Conservation (phyloP, 2,113 vertebrate species). For the Prunella fulvescens region DNA sequence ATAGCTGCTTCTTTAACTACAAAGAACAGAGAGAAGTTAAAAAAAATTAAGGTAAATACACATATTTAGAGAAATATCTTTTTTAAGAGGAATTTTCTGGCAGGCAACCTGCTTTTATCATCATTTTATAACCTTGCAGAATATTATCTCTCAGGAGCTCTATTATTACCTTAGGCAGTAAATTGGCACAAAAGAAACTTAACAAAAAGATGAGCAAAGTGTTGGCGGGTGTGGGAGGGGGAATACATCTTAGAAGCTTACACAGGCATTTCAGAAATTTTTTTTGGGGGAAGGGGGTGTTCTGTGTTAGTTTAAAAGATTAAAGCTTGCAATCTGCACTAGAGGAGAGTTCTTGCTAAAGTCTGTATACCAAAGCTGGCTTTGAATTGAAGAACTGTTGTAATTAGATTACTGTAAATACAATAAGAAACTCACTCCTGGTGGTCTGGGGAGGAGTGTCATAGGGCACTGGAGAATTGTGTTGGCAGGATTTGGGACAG, state of each 20-base stretch:
- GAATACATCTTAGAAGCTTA: background rate
- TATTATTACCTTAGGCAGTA: background rate
- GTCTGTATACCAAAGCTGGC: constrained; percentile 71
- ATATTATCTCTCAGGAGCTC: background rate
- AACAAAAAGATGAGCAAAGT: background rate
- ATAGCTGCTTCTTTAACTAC: background rate
- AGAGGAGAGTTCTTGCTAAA: constrained; percentile 51
- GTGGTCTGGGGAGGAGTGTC: constrained; percentile 78
- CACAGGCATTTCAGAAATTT: constrained; percentile 2
- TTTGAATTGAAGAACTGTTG: constrained; percentile 68
- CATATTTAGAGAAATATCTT: background rate
- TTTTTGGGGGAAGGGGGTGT: background rate
- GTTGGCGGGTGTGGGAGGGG: background rate
- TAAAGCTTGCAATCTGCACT: constrained; percentile 52
- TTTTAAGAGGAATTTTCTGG: background rate
- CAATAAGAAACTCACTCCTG: constrained; percentile 81
- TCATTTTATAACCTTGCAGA: background rate
- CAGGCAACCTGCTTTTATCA: background rate
- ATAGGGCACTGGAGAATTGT: constrained; percentile 69
- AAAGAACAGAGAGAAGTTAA: background rate
- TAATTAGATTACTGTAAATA: constrained; percentile 91
- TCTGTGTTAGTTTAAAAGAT: constrained; percentile 74
- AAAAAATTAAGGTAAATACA: background rate
- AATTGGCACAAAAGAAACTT: background rate
- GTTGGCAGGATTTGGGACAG: constrained; percentile 69